These are phyloP conservation scores for Micrastur ruficollis DNA, from an alignment of 2,797 vertebrate genomes.

Conservation along the genomic window DNA sequence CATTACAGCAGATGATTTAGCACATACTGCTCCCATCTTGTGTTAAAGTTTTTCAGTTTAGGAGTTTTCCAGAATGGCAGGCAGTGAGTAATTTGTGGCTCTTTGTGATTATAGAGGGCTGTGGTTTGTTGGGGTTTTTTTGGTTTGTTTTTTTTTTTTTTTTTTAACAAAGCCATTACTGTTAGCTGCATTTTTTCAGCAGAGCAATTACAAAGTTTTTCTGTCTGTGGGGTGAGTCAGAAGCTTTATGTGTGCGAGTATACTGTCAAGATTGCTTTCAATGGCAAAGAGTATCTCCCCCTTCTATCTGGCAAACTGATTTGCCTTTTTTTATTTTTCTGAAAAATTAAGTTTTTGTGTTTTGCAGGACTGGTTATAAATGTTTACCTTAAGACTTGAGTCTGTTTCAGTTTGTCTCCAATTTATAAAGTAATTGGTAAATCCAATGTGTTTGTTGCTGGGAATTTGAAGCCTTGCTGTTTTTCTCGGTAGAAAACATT, in stretches of 20 bases:
- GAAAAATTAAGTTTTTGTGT: background rate
- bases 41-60: background rate
- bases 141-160: background rate
- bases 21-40: background rate
- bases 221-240: background rate
- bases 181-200: background rate
- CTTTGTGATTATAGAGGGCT: background rate
- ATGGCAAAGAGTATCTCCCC: background rate
- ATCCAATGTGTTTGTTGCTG: background rate
- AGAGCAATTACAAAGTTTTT: background rate
- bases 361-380: background rate
- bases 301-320: background rate
- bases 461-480: background rate
- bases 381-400: background rate
- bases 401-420: background rate
- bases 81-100: background rate
- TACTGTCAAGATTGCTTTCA: background rate
- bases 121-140: background rate
- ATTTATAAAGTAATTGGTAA: background rate
- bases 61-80: background rate
- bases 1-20: background rate
- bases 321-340: background rate
- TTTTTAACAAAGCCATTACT: background rate
- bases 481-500: background rate
- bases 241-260: background rate